These are phyloP conservation scores for Clunio marinus DNA, from an alignment of 2,888 invertebrate species.

Conservation along the genomic window DNA sequence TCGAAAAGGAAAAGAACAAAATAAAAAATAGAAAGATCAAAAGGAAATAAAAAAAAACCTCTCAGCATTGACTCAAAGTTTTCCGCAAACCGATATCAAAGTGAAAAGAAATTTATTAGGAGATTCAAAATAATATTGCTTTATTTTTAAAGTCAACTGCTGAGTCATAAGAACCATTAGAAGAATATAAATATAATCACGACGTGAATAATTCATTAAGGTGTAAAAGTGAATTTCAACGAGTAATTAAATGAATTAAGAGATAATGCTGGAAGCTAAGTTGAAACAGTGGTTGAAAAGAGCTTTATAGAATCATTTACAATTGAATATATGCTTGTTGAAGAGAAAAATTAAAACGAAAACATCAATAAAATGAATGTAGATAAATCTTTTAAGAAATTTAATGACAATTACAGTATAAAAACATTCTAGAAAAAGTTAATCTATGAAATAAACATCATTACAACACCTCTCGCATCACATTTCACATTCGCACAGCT, in stretches of 20 bases:
- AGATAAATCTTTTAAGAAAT: not conserved
- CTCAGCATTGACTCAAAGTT: not conserved
- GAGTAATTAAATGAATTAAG: too few species aligned
- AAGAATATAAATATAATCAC: not conserved
- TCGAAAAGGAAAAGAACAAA: not conserved
- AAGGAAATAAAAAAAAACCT: not conserved
- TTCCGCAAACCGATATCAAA: not conserved
- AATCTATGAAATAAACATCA: not conserved
- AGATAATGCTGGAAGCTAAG: too few species aligned
- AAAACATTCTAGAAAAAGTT: not conserved
- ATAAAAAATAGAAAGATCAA: not conserved
- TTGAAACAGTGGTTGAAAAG: too few species aligned
- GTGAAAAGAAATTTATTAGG: not conserved
- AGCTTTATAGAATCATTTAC: not conserved
- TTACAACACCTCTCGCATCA: not conserved
- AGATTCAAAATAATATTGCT: too few species aligned
- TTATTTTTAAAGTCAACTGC: not conserved
- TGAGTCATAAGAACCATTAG: not conserved
- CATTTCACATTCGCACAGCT: not conserved
- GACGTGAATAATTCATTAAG: not conserved
- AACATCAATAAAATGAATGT: not conserved
- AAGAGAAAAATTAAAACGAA: not conserved
- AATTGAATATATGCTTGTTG: not conserved
- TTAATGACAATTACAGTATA: not conserved
- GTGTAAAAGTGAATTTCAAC: not conserved